phyloP scores from a whole-genome alignment of 1,140 invertebrate species.

The Calliphora vicina region DNA sequence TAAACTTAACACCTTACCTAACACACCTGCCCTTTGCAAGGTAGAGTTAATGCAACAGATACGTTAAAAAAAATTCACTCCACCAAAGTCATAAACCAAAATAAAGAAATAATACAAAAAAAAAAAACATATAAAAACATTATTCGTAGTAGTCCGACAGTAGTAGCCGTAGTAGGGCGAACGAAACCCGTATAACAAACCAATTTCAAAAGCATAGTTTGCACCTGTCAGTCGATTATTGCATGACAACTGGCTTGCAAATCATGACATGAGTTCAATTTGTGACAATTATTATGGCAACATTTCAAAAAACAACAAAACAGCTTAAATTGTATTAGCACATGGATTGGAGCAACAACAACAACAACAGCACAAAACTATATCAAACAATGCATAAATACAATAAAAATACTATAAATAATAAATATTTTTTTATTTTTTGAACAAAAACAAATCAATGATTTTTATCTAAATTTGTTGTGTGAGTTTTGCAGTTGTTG shows the following conservation, averaged over 20 bases:
- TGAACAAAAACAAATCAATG: background rate
- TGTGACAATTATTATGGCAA: constrained; percentile 34
- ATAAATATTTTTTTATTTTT: background rate
- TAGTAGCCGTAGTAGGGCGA: background rate
- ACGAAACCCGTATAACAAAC: background rate
- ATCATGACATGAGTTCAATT: constrained; percentile 35
- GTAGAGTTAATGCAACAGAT: too few species aligned
- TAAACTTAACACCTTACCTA: too few species aligned
- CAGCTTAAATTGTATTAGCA: constrained; percentile 12
- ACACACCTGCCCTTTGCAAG: background rate
- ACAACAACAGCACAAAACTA: background rate
- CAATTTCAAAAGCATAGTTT: constrained; percentile 11
- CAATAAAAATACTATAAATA: background rate
- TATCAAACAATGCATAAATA: background rate
- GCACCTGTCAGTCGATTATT: constrained; percentile 32
- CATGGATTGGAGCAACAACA: background rate
- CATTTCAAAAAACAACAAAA: constrained; percentile 27
- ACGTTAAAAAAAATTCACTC: background rate
- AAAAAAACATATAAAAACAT: background rate
- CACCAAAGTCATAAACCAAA: background rate
- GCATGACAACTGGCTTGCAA: constrained; percentile 34
- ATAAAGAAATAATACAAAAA: background rate
- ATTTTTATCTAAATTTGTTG: constrained; percentile 15
- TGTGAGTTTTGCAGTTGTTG: constrained; percentile 29
- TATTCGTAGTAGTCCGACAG: background rate